Evolutionary conservation across 92 coral and sea anemone species (phyloP), one percentile per base, ranked within the genome.

Genomic region (Palythoa grandis): DNA sequence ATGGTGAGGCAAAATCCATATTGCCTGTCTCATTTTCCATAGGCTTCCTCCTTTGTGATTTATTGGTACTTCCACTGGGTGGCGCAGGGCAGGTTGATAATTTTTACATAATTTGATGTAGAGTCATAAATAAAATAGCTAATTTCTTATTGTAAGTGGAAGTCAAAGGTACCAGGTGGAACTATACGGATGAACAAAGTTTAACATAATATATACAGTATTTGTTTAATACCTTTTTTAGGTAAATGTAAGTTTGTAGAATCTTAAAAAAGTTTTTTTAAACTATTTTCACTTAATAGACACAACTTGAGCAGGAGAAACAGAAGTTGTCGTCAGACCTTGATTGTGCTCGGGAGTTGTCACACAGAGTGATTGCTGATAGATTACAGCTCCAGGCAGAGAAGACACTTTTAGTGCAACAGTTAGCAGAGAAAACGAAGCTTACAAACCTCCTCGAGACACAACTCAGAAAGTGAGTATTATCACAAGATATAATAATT

Each of bases 361-460:
- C 98, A 11, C 93, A 96, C 60, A 92, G 98, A 12, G 98, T 89
- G 11, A 89, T 93, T 20, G 94, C 93, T 1, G 98, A 92, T 72
- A 88, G 91, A 67, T 87, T 78, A 54, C 95, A 90, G 43, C 88
- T 96, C 2, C 95, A 96, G 70, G 95, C 92, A 2, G 96, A 92
- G 75, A 96, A 95, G 86, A 82, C 94, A 3, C 91, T 93, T 85
- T 88, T 96, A 67, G 95, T 91, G 67, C 94, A 93, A 66, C 96
- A 89, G 77, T 79, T 96, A 37, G 91, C 94, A 56, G 98, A 95
- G 73, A 93, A 92, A 78, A 91, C 95, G 23, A 95, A 93, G 75
- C 87, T 95, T 11, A 95, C 97, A 19, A 93, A 95, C 88, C 88
- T 96, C 11, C 83, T 96, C 40, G 94, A 95, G 57, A 83, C 87